These are phyloP conservation scores for Porites rus DNA, from an alignment of 92 coral and sea anemone species.

Conservation along the genomic window DNA sequence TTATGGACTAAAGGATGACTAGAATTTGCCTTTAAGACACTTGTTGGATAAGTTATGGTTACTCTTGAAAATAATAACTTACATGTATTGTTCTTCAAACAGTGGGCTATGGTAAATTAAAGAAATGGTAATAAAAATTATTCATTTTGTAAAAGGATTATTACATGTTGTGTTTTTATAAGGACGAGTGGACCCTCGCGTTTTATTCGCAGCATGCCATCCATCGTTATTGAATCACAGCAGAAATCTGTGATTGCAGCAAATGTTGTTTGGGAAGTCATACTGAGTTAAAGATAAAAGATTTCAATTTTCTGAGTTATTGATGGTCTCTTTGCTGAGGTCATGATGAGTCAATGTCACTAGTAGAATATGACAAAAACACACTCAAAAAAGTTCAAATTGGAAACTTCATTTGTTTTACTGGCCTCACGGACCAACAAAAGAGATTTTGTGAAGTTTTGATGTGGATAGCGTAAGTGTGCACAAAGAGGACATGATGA, in stretches of 20 bases:
- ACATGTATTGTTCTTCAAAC: too few relatives aligned
- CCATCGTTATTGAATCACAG: background rate
- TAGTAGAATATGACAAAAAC: background rate
- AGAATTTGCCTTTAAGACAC: too few relatives aligned
- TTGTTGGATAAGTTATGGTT: too few relatives aligned
- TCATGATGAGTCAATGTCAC: background rate
- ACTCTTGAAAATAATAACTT: too few relatives aligned
- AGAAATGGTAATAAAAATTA: too few relatives aligned
- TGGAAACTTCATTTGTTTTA: too few relatives aligned
- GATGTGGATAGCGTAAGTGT: background rate
- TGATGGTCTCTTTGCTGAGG: background rate
- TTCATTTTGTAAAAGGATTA: background rate
- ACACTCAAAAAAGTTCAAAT: too few relatives aligned
- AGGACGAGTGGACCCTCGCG: background rate
- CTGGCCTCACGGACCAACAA: too few relatives aligned
- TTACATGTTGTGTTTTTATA: background rate
- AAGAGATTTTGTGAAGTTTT: too few relatives aligned
- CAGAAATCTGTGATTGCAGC: background rate
- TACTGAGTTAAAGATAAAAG: constrained; percentile 8
- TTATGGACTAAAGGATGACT: too few relatives aligned
- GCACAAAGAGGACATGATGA: background rate
- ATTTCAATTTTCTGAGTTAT: background rate
- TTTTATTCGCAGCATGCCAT: constrained; percentile 13
- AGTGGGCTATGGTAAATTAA: too few relatives aligned
- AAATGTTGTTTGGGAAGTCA: background rate